These are phyloP conservation scores for Eidolon dupreanum DNA, from an alignment of 2,797 vertebrate species.

Conservation along the genomic window DNA sequence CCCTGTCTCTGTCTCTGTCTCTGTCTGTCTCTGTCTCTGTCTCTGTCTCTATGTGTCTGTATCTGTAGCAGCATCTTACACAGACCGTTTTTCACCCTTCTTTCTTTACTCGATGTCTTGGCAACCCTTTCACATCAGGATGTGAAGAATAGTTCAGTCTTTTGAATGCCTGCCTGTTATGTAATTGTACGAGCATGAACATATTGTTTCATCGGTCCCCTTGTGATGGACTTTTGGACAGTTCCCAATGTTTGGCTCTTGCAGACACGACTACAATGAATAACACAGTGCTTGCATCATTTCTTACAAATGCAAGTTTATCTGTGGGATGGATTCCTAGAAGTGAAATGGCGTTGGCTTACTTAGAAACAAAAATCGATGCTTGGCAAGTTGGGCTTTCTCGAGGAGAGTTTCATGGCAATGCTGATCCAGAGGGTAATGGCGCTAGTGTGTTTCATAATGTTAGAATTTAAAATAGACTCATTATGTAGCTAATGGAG, in stretches of 20 bases:
- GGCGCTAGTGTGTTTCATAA: not conserved
- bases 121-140: not conserved
- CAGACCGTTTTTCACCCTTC: not conserved
- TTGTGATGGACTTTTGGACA: not conserved
- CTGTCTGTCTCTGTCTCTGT: rapidly evolving
- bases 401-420: not conserved
- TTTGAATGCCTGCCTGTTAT: not conserved
- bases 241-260: not conserved
- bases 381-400: slow-evolving; percentile 45
- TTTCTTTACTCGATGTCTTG: not conserved
- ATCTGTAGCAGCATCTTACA: not conserved
- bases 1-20: not conserved
- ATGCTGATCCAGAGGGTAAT: not conserved
- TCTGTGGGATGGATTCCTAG: slow-evolving; percentile 52
- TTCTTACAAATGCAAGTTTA: slow-evolving; percentile 40
- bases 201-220: not conserved
- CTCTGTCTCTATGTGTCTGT: not conserved
- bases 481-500: slow-evolving; percentile 27
- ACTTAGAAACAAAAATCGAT: slow-evolving; percentile 57
- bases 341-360: slow-evolving; percentile 49
- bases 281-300: not conserved
- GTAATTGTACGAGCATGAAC: not conserved
- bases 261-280: not conserved
- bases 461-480: slow-evolving; percentile 45
- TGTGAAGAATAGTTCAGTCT: not conserved